phyloP scores from a whole-genome alignment of 2,888 invertebrate species.

The Micoletzkya japonica region DNA sequence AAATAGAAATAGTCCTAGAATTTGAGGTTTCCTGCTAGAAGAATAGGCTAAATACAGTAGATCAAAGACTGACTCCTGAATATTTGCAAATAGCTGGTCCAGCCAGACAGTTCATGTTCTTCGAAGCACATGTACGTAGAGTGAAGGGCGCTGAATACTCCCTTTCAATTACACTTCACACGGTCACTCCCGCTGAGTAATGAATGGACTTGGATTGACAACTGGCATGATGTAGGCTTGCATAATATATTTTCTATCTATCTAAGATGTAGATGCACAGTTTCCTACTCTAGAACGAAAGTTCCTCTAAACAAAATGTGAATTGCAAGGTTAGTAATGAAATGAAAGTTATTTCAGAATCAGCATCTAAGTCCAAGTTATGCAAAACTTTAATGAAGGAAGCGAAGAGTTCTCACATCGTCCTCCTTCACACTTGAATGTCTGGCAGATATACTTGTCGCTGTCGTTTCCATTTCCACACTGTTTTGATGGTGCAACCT shows the following conservation, averaged over 20 bases:
- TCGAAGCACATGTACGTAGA: constrained; percentile 53
- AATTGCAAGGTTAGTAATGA: no score
- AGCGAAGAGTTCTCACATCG: constrained; percentile 44
- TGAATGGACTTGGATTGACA: no score
- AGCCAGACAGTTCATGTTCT: constrained; percentile 53
- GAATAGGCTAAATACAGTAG: background rate
- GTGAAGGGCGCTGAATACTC: constrained; percentile 52
- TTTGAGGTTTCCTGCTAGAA: no score
- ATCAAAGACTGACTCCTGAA: constrained; percentile 31
- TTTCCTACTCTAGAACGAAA: no score
- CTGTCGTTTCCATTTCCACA: constrained; percentile 48
- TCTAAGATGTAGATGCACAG: no score
- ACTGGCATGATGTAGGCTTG: no score
- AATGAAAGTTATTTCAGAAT: no score
- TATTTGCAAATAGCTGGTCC: constrained; percentile 59
- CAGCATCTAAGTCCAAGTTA: background rate
- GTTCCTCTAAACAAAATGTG: no score
- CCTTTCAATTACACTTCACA: no score
- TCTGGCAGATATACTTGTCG: constrained; percentile 56
- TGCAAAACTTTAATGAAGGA: background rate
- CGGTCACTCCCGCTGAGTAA: no score
- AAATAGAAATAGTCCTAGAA: no score
- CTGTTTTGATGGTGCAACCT: constrained; percentile 31
- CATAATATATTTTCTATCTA: no score
- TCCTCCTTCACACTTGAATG: constrained; percentile 58